Evolutionary conservation across 2,113 vertebrate genomes (phyloP).

Genomic region (Rynchops niger): DNA sequence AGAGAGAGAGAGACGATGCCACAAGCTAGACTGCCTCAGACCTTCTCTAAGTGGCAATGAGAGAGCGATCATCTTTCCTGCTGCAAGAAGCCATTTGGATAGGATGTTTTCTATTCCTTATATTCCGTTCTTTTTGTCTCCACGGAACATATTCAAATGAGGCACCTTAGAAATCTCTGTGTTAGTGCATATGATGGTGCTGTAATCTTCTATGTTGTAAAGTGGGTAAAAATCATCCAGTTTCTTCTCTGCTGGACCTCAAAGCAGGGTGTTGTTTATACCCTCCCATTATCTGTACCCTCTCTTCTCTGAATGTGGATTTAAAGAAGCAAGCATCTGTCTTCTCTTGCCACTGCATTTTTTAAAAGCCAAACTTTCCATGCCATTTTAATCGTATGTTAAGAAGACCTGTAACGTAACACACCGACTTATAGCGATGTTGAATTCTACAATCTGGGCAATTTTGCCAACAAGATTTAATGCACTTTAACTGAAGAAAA

Average conservation of each 20-base stretch:
- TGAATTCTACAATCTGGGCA: conserved; percentile 71
- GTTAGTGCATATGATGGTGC: conserved; percentile 71
- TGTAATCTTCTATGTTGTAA: conserved; percentile 77
- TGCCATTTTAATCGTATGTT: conserved; percentile 57
- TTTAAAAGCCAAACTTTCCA: conserved; percentile 75
- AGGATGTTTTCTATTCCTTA: conserved; percentile 66
- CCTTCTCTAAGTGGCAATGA: conserved; percentile 75
- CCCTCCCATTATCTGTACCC: conserved; percentile 71
- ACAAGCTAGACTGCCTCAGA: conserved; percentile 73
- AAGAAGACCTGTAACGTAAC: conserved; percentile 65
- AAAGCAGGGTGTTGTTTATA: conserved; percentile 73
- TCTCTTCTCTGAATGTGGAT: conserved; percentile 76
- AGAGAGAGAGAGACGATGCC: conserved; percentile 57
- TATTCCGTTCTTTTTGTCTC: conserved; percentile 72
- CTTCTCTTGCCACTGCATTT: conserved; percentile 59
- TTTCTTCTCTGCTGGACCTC: conserved; percentile 78
- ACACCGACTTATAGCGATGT: conserved; percentile 72
- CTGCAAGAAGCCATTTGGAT: conserved; percentile 74
- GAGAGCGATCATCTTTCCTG: conserved; percentile 64
- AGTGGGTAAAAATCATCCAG: conserved; percentile 77
- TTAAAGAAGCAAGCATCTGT: conserved; percentile 75
- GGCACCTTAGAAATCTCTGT: conserved; percentile 74
- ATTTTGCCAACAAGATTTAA: conserved; percentile 73
- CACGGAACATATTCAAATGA: conserved; percentile 80
- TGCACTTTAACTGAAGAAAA: conserved; percentile 83